Evolutionary conservation across 2,113 vertebrate species (phyloP), one percentile per base, ranked within the genome.

Genomic region (Mirounga angustirostris): DNA sequence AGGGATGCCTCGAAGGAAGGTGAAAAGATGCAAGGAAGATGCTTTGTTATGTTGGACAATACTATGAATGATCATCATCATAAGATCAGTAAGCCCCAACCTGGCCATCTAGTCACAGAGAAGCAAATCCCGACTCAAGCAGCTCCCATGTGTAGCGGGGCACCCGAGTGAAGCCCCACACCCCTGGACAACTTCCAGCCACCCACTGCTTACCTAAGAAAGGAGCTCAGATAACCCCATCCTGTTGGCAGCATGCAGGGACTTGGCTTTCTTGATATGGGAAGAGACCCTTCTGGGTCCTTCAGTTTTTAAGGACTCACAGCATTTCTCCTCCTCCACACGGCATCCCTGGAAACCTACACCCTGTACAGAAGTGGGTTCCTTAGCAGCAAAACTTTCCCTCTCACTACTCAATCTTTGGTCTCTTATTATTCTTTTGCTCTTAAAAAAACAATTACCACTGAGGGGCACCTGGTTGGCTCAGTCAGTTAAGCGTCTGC

Each of bases 101-200:
- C 46, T 43, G 46, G 9, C 0, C 8, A 63, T 56, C 50, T 18
- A 36, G 58, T 19, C 12, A 7, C 2, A 56, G 81, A 40, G 59
- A n/a, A 43, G 59, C 52, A 95, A 92, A 56, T 67, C 43, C 30
- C 28, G 58, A 0, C 2, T 14, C 46, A 52, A 16, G 46, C 24
- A 26, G 7, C 5, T 56, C 28, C 16, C 7, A 10, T 19, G 12
- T 1, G 9, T 8, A 33, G 43, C 28, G 52, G 7, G n/a, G 19
- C 50, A 16, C 24, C 1, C 0, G 16, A 40, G 28, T 16, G n/a
- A 36, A 21, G 18, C 2, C 43, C 11, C 8, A 22, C 0, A 0
- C 12, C 46, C 65, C 54, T 9, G 50, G 28, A 79, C 14, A 15
- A 2, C n/a, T 30, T 67, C 43, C 26, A 26, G 58, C 2, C 4